Conservation (phyloP, 2,113 vertebrate species). For the Microtus montanus region DNA sequence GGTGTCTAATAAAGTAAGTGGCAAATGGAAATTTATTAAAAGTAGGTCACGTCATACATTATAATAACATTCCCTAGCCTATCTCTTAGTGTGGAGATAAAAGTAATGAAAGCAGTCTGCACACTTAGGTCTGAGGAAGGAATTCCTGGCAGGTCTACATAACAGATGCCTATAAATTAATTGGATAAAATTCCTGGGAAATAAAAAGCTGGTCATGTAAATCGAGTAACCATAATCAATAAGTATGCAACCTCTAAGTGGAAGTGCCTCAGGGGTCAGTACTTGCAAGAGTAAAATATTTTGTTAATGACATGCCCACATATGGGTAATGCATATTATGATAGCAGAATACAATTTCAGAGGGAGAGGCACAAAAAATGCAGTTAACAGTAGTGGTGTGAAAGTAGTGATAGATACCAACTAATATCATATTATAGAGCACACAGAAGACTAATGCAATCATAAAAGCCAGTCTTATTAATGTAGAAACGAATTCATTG, state of each 20-base stretch:
- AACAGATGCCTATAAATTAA: conserved; percentile 62
- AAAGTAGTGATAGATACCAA: conserved; percentile 54
- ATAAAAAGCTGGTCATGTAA: conserved; percentile 56
- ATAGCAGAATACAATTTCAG: conserved; percentile 67
- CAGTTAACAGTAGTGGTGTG: conserved; percentile 33
- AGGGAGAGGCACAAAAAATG: conserved; percentile 21
- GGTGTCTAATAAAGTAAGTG: conserved; percentile 76
- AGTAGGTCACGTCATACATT: conserved; percentile 73
- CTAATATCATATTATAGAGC: conserved; percentile 19
- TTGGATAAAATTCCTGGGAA: conserved; percentile 54
- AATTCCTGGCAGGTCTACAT: conserved; percentile 12
- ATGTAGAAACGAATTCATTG: not conserved
- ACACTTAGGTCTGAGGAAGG: conserved; percentile 43
- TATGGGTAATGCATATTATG: conserved; percentile 63
- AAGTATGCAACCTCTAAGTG: conserved; percentile 15
- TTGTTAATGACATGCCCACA: conserved; percentile 68
- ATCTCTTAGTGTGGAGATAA: conserved; percentile 68
- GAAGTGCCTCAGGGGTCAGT: conserved; percentile 55
- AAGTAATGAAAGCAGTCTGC: conserved; percentile 59
- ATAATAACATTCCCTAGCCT: conserved; percentile 64
- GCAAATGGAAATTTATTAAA: conserved; percentile 78
- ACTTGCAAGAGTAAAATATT: conserved; percentile 66
- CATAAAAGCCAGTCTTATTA: not conserved
- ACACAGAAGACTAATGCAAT: not conserved
- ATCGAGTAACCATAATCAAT: conserved; percentile 54